These are phyloP conservation scores for Galendromus occidentalis DNA, from an alignment of 1,140 invertebrate genomes.

Conservation along the genomic window DNA sequence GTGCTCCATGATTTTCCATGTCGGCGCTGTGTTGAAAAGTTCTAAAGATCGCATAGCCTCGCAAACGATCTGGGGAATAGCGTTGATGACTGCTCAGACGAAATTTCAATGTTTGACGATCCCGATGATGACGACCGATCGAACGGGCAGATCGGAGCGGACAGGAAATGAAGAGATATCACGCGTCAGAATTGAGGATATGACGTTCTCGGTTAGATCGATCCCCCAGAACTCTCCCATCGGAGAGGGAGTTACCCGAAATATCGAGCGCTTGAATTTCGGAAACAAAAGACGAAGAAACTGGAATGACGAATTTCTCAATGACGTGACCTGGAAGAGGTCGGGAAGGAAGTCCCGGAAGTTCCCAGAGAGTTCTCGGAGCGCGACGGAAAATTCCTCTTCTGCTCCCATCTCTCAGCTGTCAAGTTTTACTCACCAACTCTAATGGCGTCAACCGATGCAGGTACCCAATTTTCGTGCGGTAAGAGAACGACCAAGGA, in stretches of 20 bases:
- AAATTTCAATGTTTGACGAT: neutral
- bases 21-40: slow-evolving; percentile 76
- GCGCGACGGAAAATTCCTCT: neutral
- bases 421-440: slow-evolving; percentile 41
- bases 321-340: neutral
- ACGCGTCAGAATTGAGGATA: neutral
- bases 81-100: slow-evolving; percentile 48
- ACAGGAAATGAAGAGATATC: neutral
- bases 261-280: too few relatives aligned
- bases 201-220: slow-evolving; percentile 10
- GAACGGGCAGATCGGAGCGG: neutral
- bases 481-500: slow-evolving; percentile 62
- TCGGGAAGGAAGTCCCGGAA: neutral
- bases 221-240: neutral
- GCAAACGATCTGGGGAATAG: slow-evolving; percentile 85
- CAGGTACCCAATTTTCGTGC: slow-evolving; percentile 70
- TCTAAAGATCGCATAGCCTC: slow-evolving; percentile 81
- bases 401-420: neutral
- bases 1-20: slow-evolving; percentile 93
- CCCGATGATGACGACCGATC: slow-evolving; percentile 15
- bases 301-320: too few relatives aligned
- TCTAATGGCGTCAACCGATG: slow-evolving; percentile 67
- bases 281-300: too few relatives aligned
- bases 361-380: neutral
- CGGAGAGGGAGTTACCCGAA: neutral